These are phyloP conservation scores for Anarhynchus alexandrinus DNA, from an alignment of 2,113 vertebrate genomes.

Conservation along the genomic window DNA sequence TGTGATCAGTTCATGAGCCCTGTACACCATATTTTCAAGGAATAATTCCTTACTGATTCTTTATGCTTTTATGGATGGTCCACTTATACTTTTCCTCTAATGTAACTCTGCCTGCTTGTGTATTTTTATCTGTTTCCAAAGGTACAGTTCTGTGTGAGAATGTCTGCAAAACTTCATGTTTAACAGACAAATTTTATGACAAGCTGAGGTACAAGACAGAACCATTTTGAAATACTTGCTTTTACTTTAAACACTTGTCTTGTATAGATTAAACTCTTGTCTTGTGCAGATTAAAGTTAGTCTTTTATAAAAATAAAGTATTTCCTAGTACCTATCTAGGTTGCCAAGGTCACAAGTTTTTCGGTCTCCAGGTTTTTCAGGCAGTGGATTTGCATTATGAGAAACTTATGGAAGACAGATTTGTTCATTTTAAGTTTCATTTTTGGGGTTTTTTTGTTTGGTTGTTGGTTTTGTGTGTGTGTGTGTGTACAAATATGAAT, in stretches of 20 bases:
- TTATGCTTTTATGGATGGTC: not conserved
- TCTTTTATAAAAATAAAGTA: not conserved
- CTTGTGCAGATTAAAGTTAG: not conserved
- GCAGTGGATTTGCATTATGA: not conserved
- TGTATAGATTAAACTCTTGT: not conserved
- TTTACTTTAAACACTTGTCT: not conserved
- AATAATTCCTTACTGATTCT: not conserved
- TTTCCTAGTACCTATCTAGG: not conserved
- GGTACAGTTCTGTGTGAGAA: not conserved
- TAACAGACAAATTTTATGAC: not conserved
- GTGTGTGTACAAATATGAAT: not conserved
- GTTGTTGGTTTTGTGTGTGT: not conserved
- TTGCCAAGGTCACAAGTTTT: not conserved
- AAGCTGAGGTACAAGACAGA: not conserved
- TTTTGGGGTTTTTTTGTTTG: not conserved
- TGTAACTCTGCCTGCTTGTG: not conserved
- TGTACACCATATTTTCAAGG: not conserved
- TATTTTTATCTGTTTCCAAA: slow-evolving; percentile 6
- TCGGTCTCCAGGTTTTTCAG: not conserved
- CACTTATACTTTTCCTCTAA: not conserved
- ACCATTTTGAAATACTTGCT: not conserved
- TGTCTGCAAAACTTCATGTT: not conserved
- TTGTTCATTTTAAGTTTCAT: not conserved
- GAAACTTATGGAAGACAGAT: not conserved
- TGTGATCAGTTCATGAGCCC: not conserved